Conservation (phyloP, 2,113 vertebrate genomes). For the Athene noctua region DNA sequence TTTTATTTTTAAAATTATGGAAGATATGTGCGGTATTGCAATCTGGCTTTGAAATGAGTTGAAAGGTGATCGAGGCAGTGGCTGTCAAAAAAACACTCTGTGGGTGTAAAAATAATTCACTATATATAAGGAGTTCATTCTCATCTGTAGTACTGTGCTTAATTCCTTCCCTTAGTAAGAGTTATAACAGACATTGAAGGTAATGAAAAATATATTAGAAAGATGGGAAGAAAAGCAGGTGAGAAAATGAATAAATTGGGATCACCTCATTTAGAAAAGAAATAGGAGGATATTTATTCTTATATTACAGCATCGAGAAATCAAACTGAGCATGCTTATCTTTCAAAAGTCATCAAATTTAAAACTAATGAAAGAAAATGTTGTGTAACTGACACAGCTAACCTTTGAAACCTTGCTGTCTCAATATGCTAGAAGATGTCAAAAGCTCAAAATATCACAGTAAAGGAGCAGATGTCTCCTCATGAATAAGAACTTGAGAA, state of each 20-base stretch:
- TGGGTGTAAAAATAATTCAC: not conserved
- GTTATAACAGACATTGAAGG: not conserved
- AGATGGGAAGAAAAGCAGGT: not conserved
- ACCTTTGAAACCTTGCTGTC: not conserved
- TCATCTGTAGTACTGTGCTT: not conserved
- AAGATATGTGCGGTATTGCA: not conserved
- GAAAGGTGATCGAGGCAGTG: not conserved
- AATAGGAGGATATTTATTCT: not conserved
- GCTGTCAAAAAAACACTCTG: not conserved
- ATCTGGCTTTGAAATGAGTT: not conserved
- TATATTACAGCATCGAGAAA: not conserved
- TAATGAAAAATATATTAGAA: not conserved
- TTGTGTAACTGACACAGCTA: not conserved
- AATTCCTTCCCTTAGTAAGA: not conserved
- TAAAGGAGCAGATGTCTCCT: not conserved
- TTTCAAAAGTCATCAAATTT: not conserved
- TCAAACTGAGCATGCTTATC: not conserved
- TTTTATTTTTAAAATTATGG: not conserved
- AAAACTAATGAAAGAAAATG: conserved; percentile 1
- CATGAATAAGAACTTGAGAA: not conserved
- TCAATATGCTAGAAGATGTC: not conserved
- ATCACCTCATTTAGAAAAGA: not conserved
- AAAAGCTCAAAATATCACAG: not conserved
- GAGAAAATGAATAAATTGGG: not conserved
- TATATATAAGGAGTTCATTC: not conserved